These are phyloP conservation scores for Cephus spinipes DNA, from an alignment of 2,888 invertebrate species.

Conservation along the genomic window DNA sequence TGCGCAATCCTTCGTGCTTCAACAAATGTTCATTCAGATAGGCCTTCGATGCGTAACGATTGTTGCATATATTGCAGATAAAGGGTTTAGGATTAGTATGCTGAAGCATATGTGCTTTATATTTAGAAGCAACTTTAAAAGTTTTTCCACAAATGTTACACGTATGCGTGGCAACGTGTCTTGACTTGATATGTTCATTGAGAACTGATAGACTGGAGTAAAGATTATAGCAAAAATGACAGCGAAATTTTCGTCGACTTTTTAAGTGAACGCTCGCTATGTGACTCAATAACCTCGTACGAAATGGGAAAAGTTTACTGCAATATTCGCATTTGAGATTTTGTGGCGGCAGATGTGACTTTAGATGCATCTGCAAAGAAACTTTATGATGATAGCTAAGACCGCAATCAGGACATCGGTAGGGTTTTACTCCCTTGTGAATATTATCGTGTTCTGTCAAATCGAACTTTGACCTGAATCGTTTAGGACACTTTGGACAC, in stretches of 20 bases:
- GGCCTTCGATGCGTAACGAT: constrained; percentile 63
- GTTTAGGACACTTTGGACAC: constrained; percentile 63
- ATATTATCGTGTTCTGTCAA: constrained; percentile 63
- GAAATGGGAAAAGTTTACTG: constrained; percentile 62
- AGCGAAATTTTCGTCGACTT: constrained; percentile 60
- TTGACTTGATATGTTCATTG: constrained; percentile 62
- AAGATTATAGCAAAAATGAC: constrained; percentile 63
- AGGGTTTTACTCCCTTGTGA: constrained; percentile 62
- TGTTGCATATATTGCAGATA: constrained; percentile 60
- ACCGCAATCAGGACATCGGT: constrained; percentile 59
- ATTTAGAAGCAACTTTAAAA: constrained; percentile 62
- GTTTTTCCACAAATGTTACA: constrained; percentile 62
- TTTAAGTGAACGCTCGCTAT: constrained; percentile 63
- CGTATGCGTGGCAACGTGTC: constrained; percentile 61
- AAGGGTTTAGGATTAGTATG: constrained; percentile 64
- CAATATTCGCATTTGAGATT: constrained; percentile 64
- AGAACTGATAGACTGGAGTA: constrained; percentile 62
- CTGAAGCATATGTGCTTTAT: constrained; percentile 61
- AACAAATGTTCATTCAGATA: constrained; percentile 63
- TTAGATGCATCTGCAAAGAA: constrained; percentile 64
- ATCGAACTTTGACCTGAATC: constrained; percentile 63
- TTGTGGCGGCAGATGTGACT: constrained; percentile 63
- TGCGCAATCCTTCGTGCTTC: constrained; percentile 62
- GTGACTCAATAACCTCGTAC: constrained; percentile 61
- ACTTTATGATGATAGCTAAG: constrained; percentile 65